phyloP scores from a whole-genome alignment of 2,113 vertebrate species.

The Anhinga anhinga region DNA sequence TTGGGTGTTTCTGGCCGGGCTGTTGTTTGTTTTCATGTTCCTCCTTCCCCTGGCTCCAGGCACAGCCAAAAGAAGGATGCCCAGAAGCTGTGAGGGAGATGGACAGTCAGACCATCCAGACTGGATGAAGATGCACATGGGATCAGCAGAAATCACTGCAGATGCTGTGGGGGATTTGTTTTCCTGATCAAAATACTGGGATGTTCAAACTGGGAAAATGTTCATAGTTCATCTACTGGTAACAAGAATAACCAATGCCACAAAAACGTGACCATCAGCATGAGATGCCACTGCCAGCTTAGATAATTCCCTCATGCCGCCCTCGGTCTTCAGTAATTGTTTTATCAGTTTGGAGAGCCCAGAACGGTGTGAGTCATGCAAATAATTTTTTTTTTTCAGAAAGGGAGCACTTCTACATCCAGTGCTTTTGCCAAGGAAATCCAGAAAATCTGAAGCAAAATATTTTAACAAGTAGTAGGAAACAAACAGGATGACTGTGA shows the following conservation, averaged over 20 bases:
- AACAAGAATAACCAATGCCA: background rate
- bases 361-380: background rate
- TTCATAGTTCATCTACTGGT: background rate
- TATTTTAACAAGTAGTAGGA: background rate
- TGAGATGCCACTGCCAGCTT: background rate
- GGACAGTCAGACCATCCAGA: background rate
- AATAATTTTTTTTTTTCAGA: background rate
- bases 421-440: conserved; percentile 8
- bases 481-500: background rate
- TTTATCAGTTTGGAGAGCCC: background rate
- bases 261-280: background rate
- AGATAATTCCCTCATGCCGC: background rate
- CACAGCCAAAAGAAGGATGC: background rate
- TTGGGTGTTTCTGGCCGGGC: background rate
- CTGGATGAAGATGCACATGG: background rate
- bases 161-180: background rate
- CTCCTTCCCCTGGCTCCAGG: background rate
- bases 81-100: background rate
- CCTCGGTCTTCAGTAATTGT: background rate
- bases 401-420: background rate
- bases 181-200: background rate
- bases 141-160: background rate
- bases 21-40: background rate
- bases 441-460: background rate
- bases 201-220: background rate